These are phyloP conservation scores for Orgyia antiqua DNA, from an alignment of 2,888 invertebrate genomes.

Conservation along the genomic window DNA sequence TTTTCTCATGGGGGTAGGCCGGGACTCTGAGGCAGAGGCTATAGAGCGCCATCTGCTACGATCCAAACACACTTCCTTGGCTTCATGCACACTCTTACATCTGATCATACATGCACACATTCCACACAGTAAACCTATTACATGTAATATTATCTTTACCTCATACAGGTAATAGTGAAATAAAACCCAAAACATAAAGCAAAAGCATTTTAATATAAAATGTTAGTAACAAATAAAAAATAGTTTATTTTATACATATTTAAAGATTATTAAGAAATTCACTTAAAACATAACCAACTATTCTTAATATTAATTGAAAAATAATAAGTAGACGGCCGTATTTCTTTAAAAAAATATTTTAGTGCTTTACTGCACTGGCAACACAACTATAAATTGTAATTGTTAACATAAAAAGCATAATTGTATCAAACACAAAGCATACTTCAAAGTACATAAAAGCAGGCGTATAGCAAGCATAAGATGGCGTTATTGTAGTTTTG, in stretches of 20 bases:
- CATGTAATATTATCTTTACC: too few species aligned
- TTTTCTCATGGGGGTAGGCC: too few species aligned
- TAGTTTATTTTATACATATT: neutral
- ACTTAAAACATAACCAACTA: constrained; percentile 3
- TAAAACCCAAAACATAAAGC: constrained; percentile 41
- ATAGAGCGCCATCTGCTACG: too few species aligned
- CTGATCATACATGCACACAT: too few species aligned
- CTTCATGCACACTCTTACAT: too few species aligned
- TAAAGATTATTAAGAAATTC: neutral
- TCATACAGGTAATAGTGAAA: too few species aligned
- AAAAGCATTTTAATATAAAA: constrained; percentile 26
- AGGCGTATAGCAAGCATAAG: too few species aligned
- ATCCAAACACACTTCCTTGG: too few species aligned
- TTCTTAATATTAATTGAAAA: constrained; percentile 6
- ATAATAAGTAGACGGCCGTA: neutral
- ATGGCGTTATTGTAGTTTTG: too few species aligned
- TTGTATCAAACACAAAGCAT: neutral
- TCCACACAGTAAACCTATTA: too few species aligned
- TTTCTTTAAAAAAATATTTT: constrained; percentile 1
- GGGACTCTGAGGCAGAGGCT: too few species aligned
- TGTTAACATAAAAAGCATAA: constrained; percentile 11
- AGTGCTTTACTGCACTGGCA: constrained; percentile 7
- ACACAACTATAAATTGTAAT: constrained; percentile 9
- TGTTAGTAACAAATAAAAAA: constrained; percentile 39
- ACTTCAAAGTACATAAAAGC: neutral